phyloP scores from a whole-genome alignment of 2,888 invertebrate genomes.

The Synanthedon andrenaeformis region DNA sequence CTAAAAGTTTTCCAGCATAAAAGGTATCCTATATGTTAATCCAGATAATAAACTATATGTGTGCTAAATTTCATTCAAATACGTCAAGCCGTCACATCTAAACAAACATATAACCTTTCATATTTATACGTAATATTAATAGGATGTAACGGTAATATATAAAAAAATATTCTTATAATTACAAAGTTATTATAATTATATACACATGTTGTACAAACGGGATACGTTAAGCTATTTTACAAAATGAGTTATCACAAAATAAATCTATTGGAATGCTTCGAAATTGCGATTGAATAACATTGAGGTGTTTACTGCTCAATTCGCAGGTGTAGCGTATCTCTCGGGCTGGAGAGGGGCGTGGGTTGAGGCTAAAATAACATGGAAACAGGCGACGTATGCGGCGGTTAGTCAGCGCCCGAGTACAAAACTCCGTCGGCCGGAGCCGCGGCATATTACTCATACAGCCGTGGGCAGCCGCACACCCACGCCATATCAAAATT shows the following conservation, averaged over 20 bases:
- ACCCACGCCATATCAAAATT: conserved; percentile 65
- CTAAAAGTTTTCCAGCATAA: too few relatives aligned
- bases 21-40: too few relatives aligned
- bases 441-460: conserved; percentile 44
- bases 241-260: background rate
- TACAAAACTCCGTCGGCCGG: conserved; percentile 29
- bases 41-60: too few relatives aligned
- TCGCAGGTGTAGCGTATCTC: conserved; percentile 56
- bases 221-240: background rate
- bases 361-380: conserved; percentile 61
- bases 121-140: too few relatives aligned
- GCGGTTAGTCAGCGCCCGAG: conserved; percentile 51
- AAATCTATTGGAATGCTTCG: conserved; percentile 20
- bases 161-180: too few relatives aligned
- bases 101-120: too few relatives aligned
- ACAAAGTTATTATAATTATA: too few relatives aligned
- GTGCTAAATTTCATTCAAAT: too few relatives aligned
- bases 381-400: conserved; percentile 31
- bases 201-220: too few relatives aligned
- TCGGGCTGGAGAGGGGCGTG: conserved; percentile 37
- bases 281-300: conserved; percentile 45
- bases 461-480: conserved; percentile 44
- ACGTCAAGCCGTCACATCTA: too few relatives aligned
- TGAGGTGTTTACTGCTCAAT: conserved; percentile 55
- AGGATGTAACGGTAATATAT: too few relatives aligned